Percentiles rank a stretch among this genome's conserved stretches.
Evolutionary conservation across 2,797 vertebrate genomes (phyloP).

Genomic region (Micromesistius poutassou): DNA sequence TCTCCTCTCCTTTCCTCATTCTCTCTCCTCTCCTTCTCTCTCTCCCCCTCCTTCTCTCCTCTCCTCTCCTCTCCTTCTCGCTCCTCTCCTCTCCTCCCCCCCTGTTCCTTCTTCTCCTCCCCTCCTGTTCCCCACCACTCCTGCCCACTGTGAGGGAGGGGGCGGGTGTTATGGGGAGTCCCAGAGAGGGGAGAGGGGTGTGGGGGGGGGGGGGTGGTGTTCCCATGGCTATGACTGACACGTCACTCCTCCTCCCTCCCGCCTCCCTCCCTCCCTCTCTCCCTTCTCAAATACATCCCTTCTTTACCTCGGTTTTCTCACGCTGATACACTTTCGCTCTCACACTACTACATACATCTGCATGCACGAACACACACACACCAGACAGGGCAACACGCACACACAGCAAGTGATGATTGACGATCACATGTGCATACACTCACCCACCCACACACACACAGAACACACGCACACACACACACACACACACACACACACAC

Average conservation of each 20-base stretch:
- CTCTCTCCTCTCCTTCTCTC: not conserved
- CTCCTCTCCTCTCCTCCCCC: not conserved
- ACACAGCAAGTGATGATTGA: slow-evolving; percentile 2
- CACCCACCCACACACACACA: slow-evolving; percentile 4
- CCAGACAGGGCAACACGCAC: not conserved
- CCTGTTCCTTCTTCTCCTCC: not conserved
- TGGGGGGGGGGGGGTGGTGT: not conserved
- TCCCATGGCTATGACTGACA: not conserved
- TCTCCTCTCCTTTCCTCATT: too few species aligned
- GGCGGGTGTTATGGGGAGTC: not conserved
- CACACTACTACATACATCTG: not conserved
- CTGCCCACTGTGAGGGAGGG: not conserved
- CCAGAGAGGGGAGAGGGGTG: not conserved
- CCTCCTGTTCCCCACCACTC: not conserved
- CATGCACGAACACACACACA: not conserved
- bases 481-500: slow-evolving; percentile 4
- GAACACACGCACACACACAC: too few species aligned
- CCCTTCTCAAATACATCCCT: not conserved
- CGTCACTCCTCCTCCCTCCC: not conserved
- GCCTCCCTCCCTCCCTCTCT: not conserved
- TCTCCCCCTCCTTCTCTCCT: too few species aligned
- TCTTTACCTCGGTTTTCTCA: not conserved
- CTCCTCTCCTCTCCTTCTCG: not conserved
- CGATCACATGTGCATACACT: not conserved
- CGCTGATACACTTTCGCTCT: not conserved